Base-by-base conservation (phyloP, 2,113 vertebrate species). In the Cynoglossus semilaevis region DNA sequence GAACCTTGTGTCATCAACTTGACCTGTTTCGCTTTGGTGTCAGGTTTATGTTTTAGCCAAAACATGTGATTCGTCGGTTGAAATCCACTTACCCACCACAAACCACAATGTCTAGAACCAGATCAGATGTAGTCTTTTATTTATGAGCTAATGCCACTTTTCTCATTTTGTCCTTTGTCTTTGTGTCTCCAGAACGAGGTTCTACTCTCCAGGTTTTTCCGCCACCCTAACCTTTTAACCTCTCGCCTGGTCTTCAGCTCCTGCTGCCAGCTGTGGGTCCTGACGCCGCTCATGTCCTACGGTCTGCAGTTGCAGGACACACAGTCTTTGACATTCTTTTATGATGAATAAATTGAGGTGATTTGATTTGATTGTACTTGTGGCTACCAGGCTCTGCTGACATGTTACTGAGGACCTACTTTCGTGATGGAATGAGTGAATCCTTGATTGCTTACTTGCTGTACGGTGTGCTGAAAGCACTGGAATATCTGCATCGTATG, bases 391-490 rank as follows among this genome's bases (percentile, higher is more conserved):
- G 96, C 76, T 98, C 97, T 37, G 95, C 95, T 72, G 93, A 94
- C 67, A 87, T 89, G 8, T 90, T 99, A 42, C 88, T 98, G 76
- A 93, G 85, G 81, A 93, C 92, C 8, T 93, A 94, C 69, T 98
- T 98, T 85, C 94, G 95, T 34, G 94, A 98, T 74, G 96, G 97
- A 71, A 98, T 99, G 96, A 97, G 90, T 74, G 96, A 99, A 89
- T 90, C 92, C 65, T 88, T 98, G 79, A 95, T 99, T 63, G 92
- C 94, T 12, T 96, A 94, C 66, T 91, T 99, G 79, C 91, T 99
- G 15, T 92, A 94, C 49, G 95, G 94, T 38, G 94, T 92, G 35
- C 89, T 98, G 61, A 93, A 90, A 83, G 97, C 93, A 9, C 79
- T 99, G 85, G 92, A 93, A 63, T 98, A 99, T 80, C 91, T 99